phyloP scores from a whole-genome alignment of 2,888 invertebrate species.

The Oeneis ivallda region DNA sequence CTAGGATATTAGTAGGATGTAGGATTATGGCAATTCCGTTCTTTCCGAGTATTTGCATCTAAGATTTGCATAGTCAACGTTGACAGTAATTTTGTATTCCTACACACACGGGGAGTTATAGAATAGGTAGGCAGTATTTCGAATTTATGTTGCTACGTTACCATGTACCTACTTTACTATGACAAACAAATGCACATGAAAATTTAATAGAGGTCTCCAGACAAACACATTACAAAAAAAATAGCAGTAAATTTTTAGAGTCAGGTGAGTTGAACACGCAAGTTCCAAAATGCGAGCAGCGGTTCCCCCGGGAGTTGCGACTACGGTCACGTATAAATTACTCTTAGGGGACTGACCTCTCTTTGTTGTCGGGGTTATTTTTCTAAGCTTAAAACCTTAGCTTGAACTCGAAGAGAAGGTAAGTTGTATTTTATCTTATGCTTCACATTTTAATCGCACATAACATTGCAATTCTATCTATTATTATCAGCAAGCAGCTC shows the following conservation, averaged over 20 bases:
- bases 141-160: neutral
- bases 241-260: slow-evolving; percentile 36
- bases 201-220: slow-evolving; percentile 10
- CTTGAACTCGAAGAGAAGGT: slow-evolving; percentile 42
- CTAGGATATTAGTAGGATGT: too few relatives aligned
- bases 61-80: too few relatives aligned
- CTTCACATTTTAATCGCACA: too few relatives aligned
- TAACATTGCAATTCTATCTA: too few relatives aligned
- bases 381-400: slow-evolving; percentile 74
- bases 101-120: too few relatives aligned
- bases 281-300: slow-evolving; percentile 50
- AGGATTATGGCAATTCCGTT: too few relatives aligned
- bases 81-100: too few relatives aligned
- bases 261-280: slow-evolving; percentile 56
- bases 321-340: slow-evolving; percentile 79
- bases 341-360: slow-evolving; percentile 65
- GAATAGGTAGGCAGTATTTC: too few relatives aligned
- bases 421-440: neutral
- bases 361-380: slow-evolving; percentile 75
- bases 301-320: slow-evolving; percentile 54
- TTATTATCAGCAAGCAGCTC: too few relatives aligned
- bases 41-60: too few relatives aligned
- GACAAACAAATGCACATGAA: neutral
- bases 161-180: neutral
- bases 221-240: slow-evolving; percentile 39